A percentile compares a stretch with the other conserved stretches of the same genome.
These are phyloP conservation scores for Stictonetta naevosa DNA, from an alignment of 2,113 vertebrate species.

Conservation along the genomic window DNA sequence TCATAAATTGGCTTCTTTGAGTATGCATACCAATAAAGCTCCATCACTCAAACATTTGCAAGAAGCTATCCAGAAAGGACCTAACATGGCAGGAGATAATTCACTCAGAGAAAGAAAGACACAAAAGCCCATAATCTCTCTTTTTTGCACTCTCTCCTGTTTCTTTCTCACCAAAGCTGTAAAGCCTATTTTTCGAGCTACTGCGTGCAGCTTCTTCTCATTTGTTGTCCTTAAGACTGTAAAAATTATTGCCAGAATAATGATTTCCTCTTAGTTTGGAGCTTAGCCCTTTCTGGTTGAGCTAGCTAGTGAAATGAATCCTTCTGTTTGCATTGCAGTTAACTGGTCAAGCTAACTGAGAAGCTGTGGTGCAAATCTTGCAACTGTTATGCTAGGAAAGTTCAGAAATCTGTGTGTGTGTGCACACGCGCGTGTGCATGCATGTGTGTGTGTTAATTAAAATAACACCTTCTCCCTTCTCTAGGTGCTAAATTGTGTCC, in stretches of 20 bases:
- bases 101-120: neutral
- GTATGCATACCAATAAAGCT: neutral
- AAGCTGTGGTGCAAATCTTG: neutral
- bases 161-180: neutral
- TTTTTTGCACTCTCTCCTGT: neutral
- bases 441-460: neutral
- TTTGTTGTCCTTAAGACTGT: neutral
- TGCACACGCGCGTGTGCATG: too few species aligned
- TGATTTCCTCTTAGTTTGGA: neutral
- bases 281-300: neutral
- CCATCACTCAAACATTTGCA: neutral
- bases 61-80: neutral
- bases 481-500: neutral
- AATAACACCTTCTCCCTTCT: neutral
- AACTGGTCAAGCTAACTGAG: accelerated
- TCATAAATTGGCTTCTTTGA: neutral
- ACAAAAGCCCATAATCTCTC: neutral
- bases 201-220: neutral
- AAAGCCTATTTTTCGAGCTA: neutral
- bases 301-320: neutral
- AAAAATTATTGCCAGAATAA: neutral
- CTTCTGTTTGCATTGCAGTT: neutral
- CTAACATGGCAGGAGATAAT: neutral
- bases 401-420: neutral
- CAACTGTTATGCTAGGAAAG: neutral